Conservation (phyloP, 2,888 invertebrate species). For the Anthophora plumipes region DNA sequence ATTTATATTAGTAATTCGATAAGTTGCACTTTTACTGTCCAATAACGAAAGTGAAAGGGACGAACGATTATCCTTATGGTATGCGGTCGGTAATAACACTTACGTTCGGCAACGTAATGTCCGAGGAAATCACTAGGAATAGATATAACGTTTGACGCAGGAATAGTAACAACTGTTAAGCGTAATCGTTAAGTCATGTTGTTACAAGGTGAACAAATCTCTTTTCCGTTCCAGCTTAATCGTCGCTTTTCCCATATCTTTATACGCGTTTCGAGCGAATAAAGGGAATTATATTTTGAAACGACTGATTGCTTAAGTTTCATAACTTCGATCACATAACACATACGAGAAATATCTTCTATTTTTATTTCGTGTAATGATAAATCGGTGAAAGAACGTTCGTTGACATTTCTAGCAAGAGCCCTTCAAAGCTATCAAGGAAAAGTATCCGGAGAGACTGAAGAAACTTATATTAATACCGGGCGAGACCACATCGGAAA, state of each 20-base stretch:
- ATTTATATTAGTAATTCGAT: slow-evolving; percentile 4
- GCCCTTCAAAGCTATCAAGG: slow-evolving; percentile 84
- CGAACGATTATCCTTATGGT: slow-evolving; percentile 2
- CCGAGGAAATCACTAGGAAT: slow-evolving; percentile 8
- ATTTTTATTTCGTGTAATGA: background rate
- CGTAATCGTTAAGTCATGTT: background rate
- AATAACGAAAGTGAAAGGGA: slow-evolving; percentile 40
- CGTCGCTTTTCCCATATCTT: background rate
- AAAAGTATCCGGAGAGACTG: slow-evolving; percentile 86
- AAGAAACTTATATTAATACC: slow-evolving; percentile 88
- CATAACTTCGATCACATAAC: background rate
- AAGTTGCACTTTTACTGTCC: background rate
- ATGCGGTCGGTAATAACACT: slow-evolving; percentile 11
- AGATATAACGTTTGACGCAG: background rate
- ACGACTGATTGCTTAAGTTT: background rate
- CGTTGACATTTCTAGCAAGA: slow-evolving; percentile 76
- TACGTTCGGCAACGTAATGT: slow-evolving; percentile 3
- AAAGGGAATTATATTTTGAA: background rate
- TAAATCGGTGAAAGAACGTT: background rate
- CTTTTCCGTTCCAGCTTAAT: background rate
- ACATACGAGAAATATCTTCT: too few relatives aligned
- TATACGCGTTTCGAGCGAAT: too few relatives aligned
- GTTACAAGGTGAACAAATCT: slow-evolving; percentile 3
- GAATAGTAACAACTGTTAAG: background rate
- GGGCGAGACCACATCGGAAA: slow-evolving; percentile 88